Evolutionary conservation across 2,888 invertebrate genomes (phyloP), one percentile per base, ranked within the genome.

Genomic region (Laothoe populi): DNA sequence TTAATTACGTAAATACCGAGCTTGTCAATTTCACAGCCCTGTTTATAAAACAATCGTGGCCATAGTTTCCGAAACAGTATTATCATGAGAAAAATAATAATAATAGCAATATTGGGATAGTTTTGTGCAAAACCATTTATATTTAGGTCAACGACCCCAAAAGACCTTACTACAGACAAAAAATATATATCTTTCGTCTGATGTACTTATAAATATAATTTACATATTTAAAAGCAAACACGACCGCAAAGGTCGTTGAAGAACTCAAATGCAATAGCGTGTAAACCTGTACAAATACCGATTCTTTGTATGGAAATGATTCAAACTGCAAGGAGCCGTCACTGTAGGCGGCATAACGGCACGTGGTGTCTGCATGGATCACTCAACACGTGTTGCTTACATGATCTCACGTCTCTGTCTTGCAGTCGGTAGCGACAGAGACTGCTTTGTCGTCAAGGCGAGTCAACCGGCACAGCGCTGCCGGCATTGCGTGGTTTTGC

Each of bases 341-440:
- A n/a, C n/a, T n/a, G n/a, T n/a, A n/a, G n/a, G n/a, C n/a, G 31
- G 53, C 35, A 31, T 35, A 19, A 26, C 57, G 71, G 67, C 79
- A 86, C 85, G 84, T 79, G 81, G 70, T 76, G 70, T 63, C 74
- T 70, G 81, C 80, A 77, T 83, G 82, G 67, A 66, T 66, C 69
- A 61, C 45, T 63, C 61, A 59, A 70, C 86, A 85, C 84, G 86
- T 83, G 82, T 72, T 70, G 63, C 63, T 66, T 69, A 77, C 84
- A 82, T 88, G 86, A 72, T 78, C 70, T 59, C 71, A 73, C 68
- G 70, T 80, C 78, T 70, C 75, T 42, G 66, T 77, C 77, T 66
- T 67, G 72, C 79, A 66, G 66, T 61, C 53, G 42, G 60, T 63
- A 53, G 49, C 11, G 24, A 2, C 24, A 4, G 21, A 45, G 46